Conservation (phyloP, 30 jellyfish, hydroid and myxozoan species). For the Hydra vulgaris region DNA sequence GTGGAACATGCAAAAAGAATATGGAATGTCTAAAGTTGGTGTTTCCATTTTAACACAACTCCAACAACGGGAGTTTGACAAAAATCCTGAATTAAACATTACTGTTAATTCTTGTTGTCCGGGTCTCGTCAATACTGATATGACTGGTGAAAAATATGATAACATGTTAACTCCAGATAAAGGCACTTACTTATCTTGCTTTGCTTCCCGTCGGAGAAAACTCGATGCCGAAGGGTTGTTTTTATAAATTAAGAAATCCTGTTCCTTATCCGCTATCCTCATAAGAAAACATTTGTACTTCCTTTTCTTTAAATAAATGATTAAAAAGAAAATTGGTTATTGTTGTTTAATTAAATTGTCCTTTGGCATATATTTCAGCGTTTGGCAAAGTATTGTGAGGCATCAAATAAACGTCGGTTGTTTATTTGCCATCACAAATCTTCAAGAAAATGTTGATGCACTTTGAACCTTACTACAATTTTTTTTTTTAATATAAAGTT, state of each 20-base stretch:
- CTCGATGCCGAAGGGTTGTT: constrained; percentile 20
- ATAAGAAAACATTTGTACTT: not conserved
- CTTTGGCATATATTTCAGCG: no score
- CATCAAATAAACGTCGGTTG: no score
- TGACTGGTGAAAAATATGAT: constrained; percentile 38
- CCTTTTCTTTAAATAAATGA: no score
- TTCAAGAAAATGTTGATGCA: no score
- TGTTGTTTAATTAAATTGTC: no score
- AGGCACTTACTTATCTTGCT: constrained; percentile 35
- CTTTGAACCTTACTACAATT: no score
- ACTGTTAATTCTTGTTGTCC: constrained; percentile 34
- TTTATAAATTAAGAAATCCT: constrained; percentile 10
- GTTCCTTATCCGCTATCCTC: constrained; percentile 24
- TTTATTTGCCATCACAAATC: no score
- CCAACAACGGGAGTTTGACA: constrained; percentile 28
- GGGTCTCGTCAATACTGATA: constrained; percentile 21
- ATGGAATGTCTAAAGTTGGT: constrained; percentile 73
- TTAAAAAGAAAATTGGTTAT: no score
- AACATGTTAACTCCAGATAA: constrained; percentile 20
- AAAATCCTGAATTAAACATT: constrained; percentile 20
- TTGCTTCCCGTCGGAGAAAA: constrained; percentile 16
- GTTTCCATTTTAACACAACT: constrained; percentile 45
- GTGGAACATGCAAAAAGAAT: constrained; percentile 40
- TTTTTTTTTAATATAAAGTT: no score
- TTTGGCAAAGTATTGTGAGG: no score